Base-by-base conservation (phyloP, 2,888 invertebrate species). In the Hyles lineata region DNA sequence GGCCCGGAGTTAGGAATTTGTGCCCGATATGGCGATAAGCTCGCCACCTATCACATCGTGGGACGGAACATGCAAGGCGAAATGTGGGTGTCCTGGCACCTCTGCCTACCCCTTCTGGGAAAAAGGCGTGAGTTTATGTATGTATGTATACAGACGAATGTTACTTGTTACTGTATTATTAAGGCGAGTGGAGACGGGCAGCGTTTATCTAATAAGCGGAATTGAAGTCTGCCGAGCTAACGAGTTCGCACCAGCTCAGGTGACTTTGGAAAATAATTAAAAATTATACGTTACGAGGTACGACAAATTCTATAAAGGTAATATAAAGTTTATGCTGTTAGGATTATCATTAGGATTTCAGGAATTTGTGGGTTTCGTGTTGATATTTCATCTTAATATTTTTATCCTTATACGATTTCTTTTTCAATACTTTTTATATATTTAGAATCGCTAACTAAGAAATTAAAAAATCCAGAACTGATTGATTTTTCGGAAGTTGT, bases 131-230 rank as follows among this genome's bases (percentile, higher is more conserved):
- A n/a, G n/a, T n/a, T n/a, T n/a, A n/a, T n/a, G n/a, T n/a, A n/a
- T n/a, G n/a, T n/a, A n/a, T n/a, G n/a, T n/a, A 43, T 43, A 43
- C 43, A 63, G 21, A 21, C 63, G 63, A 23, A 43, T 21, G 63
- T 21, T n/a, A 11, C n/a, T 63, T 21, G 21, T 67, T 59, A 72
- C 58, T n/a, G 29, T 55, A 55, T 21, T 21, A 63, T 32, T 23
- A 58, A 21, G 23, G 9, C 35, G 23, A 35, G 23, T 6, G n/a
- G 6, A 52, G 52, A 6, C 58, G 74, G 76, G 76, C 62, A 70
- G 43, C 74, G 76, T 58, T 80, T 79, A 87, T 86, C 78, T 78
- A 84, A 86, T 87, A 83, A 83, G 73, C 71, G 72, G 76, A 79
- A 84, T 82, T 83, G 79, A 78, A 75, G 76, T 80, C 78, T 77